A percentile compares a stretch with the other conserved stretches of the same genome.
phyloP scores from a whole-genome alignment of 2,888 invertebrate genomes.

The Caradrina clavipalpis region DNA sequence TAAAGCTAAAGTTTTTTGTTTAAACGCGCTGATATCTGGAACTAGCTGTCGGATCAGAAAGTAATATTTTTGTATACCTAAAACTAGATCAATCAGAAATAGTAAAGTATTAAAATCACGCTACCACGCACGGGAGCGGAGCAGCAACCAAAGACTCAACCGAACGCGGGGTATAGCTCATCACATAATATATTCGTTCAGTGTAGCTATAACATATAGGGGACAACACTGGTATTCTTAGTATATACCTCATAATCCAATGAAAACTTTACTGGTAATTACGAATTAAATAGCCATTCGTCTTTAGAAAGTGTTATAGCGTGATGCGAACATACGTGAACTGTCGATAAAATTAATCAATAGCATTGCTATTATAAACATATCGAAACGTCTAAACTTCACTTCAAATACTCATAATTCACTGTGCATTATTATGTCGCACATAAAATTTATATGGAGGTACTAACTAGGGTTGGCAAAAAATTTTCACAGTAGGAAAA shows the following conservation, averaged over 20 bases:
- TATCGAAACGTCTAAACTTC: background rate
- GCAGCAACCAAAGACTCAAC: no score
- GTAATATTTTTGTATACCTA: no score
- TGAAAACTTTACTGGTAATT: background rate
- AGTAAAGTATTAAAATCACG: no score
- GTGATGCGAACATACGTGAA: background rate
- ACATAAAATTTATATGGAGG: constrained; percentile 27
- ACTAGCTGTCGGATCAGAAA: no score
- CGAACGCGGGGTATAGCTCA: background rate
- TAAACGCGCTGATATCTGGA: no score
- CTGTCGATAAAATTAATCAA: constrained; percentile 7
- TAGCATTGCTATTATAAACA: background rate
- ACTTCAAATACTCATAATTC: constrained; percentile 18
- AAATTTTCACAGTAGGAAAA: no score
- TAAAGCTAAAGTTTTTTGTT: no score
- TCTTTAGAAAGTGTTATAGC: constrained; percentile 11
- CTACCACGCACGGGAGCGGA: no score
- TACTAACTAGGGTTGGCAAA: no score
- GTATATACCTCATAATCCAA: background rate
- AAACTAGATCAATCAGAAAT: no score
- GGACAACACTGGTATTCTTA: constrained; percentile 2
- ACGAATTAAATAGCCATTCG: background rate
- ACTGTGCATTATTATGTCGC: constrained; percentile 8
- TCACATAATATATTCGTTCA: background rate
- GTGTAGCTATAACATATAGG: constrained; percentile 1